Base-by-base conservation (phyloP, 2,113 vertebrate genomes). In the Bucco capensis region DNA sequence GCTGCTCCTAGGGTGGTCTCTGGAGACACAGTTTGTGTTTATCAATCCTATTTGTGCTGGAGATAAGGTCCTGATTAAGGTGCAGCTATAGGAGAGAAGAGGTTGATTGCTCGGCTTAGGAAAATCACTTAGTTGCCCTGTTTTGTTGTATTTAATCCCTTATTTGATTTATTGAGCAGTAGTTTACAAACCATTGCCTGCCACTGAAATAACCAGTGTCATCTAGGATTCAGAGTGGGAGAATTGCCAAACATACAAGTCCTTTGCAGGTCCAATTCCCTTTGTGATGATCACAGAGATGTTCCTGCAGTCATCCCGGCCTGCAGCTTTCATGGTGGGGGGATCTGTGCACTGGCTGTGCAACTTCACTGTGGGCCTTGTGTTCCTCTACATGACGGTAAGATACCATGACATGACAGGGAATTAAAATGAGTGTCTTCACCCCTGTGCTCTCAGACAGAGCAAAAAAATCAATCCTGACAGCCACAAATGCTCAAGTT, bases 341-440 rank as follows among this genome's bases (percentile, higher is more conserved):
- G 99, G 99, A 16, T 98, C 97, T 0, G 98, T 99, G 58, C 99
- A 99, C 96, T 99, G 99, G 99, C 94, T 99, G 0, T 98, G 96
- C 90, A 99, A 99, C 97, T 99, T 99, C 97, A 83, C 97, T 0
- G 98, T 99, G 62, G 99, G 99, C 12, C 96, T 99, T 1, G 10
- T 99, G 65, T 99, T 99, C 88, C 98, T 98, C 12, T 99, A 98
- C 95, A 97, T 99, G 54, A 98, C 98, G 98, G 99, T 99, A 54
- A 97, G 98, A n/a, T 15, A 4, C 4, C 2, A 24, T 21, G 42
- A 6, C 24, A 2, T 0, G 5, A 6, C 37, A 19, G 56, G 21
- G 19, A 56, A 67, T 21, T 18, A 2, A 35, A n/a, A 51, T 22
- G 1, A 2, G 2, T 50, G 23, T 27, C 50, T 23, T 31, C 57